A percentile compares a stretch with the other conserved stretches of the same genome.
Evolutionary conservation across 2,797 vertebrate species (phyloP).

Genomic region (Lacerta bilineata): DNA sequence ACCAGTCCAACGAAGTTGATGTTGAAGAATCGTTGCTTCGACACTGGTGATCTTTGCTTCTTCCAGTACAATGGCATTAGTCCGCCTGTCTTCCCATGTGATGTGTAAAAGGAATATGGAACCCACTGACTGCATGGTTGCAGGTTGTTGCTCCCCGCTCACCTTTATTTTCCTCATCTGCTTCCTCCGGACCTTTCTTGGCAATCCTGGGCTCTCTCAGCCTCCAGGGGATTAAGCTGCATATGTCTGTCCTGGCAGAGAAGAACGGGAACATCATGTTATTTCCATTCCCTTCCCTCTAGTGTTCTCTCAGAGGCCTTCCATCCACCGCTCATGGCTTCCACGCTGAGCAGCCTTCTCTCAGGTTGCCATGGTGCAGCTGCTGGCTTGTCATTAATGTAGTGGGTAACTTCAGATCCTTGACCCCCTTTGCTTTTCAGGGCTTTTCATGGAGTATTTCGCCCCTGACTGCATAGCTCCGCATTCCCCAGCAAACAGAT

Average conservation of each 20-base stretch:
- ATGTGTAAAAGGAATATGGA: too few relatives aligned
- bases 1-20: too few relatives aligned
- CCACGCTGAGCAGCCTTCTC: conserved; percentile 70
- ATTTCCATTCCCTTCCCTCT: conserved; percentile 76
- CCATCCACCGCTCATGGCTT: conserved; percentile 68
- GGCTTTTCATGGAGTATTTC: conserved; percentile 77
- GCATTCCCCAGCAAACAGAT: conserved; percentile 74
- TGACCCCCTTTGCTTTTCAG: conserved; percentile 74
- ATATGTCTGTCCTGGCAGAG: conserved; percentile 69
- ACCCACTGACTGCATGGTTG: not conserved
- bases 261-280: conserved; percentile 77
- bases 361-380: conserved; percentile 72
- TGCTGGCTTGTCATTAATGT: conserved; percentile 76
- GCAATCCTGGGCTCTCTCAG: conserved; percentile 48
- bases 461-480: conserved; percentile 78
- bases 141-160: conserved; percentile 43
- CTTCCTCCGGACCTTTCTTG: conserved; percentile 33
- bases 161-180: conserved; percentile 14
- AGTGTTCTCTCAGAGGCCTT: conserved; percentile 72
- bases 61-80: too few relatives aligned
- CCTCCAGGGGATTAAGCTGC: conserved; percentile 64
- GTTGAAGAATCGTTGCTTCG: too few relatives aligned
- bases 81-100: too few relatives aligned
- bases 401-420: conserved; percentile 80
- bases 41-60: too few relatives aligned